Percentiles rank a stretch among this genome's conserved stretches.
Evolutionary conservation across 1,140 invertebrate genomes (phyloP).

Genomic region (Bombus waltoni): DNA sequence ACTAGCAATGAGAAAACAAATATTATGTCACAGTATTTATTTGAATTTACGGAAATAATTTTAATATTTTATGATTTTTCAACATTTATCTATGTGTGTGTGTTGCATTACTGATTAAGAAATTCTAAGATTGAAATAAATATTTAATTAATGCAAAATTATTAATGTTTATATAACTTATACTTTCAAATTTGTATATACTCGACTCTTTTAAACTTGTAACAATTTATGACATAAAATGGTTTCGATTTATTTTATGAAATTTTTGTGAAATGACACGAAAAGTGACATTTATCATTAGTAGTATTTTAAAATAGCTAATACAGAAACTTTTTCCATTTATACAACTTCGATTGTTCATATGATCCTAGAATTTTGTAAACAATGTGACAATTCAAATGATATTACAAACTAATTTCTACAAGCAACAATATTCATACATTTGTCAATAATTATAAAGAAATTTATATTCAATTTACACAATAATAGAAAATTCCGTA

Average conservation of each 20-base stretch:
- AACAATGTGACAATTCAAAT: constrained; percentile 47
- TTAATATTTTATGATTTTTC: constrained; percentile 25
- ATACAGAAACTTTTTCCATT: constrained; percentile 24
- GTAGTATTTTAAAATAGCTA: constrained; percentile 9
- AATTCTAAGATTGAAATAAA: constrained; percentile 21
- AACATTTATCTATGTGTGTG: constrained; percentile 11
- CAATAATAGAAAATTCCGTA: constrained; percentile 74
- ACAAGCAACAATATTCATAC: constrained; percentile 57
- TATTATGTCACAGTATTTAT: constrained; percentile 60
- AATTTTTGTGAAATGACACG: constrained; percentile 18
- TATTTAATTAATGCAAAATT: constrained; percentile 6
- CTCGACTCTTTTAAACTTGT: constrained; percentile 6
- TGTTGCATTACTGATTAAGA: constrained; percentile 5
- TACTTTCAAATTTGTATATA: constrained; percentile 15
- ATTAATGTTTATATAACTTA: constrained; percentile 10
- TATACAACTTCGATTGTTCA: constrained; percentile 13
- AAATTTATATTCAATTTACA: constrained; percentile 77
- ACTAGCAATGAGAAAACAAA: constrained; percentile 60
- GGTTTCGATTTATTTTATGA: background rate
- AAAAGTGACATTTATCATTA: constrained; percentile 25
- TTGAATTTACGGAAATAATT: constrained; percentile 50
- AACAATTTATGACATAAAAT: constrained; percentile 13
- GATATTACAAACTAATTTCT: constrained; percentile 48
- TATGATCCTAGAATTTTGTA: constrained; percentile 19
- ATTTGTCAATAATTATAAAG: constrained; percentile 71